Percentiles rank a stretch among this genome's conserved stretches.
Conservation (phyloP, 2,113 vertebrate species). For the Tachycineta bicolor region DNA sequence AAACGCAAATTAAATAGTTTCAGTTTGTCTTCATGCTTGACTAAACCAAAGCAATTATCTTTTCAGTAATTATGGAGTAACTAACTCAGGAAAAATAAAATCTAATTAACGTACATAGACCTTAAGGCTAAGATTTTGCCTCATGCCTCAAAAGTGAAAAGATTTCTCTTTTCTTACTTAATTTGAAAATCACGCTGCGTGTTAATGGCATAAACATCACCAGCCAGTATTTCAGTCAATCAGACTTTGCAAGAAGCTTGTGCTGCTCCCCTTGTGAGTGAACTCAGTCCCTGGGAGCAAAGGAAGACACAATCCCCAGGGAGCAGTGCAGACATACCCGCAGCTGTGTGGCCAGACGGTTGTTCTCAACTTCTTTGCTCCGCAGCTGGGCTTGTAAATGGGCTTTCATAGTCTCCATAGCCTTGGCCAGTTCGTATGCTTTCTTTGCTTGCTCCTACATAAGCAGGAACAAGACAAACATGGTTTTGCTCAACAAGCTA, state of each 20-base stretch:
- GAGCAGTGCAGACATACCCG: conserved; percentile 69
- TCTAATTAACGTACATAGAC: not conserved
- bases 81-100: not conserved
- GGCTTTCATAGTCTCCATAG: conserved; percentile 82
- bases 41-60: not conserved
- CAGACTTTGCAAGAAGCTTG: not conserved
- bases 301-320: not conserved
- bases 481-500: not conserved
- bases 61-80: not conserved
- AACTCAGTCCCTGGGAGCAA: not conserved
- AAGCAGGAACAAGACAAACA: not conserved
- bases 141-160: not conserved
- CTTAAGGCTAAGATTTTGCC: not conserved
- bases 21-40: not conserved
- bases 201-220: not conserved
- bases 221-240: not conserved
- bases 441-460: conserved; percentile 82
- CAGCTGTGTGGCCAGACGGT: conserved; percentile 81
- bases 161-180: not conserved
- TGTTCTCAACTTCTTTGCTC: conserved; percentile 87
- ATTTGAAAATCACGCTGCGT: not conserved
- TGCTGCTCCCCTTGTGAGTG: not conserved
- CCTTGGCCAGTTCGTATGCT: conserved; percentile 79
- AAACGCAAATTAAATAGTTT: not conserved
- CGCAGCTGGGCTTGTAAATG: conserved; percentile 87